Evolutionary conservation across 1,140 invertebrate species (phyloP).

Genomic region (Drosophila sechellia): DNA sequence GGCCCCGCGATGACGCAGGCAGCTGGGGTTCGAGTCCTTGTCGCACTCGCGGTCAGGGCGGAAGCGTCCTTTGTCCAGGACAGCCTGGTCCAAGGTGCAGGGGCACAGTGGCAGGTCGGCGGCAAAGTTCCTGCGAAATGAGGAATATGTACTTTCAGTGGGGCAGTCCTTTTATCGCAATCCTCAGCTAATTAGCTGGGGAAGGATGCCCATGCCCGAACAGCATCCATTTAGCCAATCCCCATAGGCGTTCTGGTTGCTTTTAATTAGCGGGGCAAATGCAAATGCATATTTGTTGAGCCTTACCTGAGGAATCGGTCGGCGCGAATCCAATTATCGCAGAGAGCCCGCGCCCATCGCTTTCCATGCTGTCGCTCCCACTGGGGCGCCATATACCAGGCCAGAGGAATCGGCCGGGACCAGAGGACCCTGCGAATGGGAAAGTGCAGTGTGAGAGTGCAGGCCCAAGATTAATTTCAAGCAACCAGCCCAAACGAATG

Average conservation of each 20-base stretch:
- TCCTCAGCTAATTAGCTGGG: conserved; percentile 49
- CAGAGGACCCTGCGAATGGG: conserved; percentile 89
- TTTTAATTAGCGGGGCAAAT: conserved; percentile 69
- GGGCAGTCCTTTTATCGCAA: conserved; percentile 12
- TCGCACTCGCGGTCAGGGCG: conserved; percentile 96
- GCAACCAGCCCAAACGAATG: not conserved
- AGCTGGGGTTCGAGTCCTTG: conserved; percentile 94
- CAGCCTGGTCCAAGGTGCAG: conserved; percentile 95
- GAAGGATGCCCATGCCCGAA: not conserved
- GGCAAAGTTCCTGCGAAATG: conserved; percentile 91
- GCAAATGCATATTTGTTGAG: conserved; percentile 51
- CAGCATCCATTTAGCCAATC: conserved; percentile 12
- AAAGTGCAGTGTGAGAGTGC: conserved; percentile 18
- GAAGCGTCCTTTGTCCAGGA: conserved; percentile 96
- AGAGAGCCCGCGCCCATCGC: conserved; percentile 92
- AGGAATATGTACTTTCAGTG: not conserved
- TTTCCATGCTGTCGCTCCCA: conserved; percentile 92
- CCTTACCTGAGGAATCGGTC: conserved; percentile 89
- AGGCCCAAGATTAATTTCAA: conserved; percentile 3
- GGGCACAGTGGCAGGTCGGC: conserved; percentile 94
- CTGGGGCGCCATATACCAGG: conserved; percentile 95
- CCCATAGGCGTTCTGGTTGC: conserved; percentile 31
- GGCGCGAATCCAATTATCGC: conserved; percentile 94
- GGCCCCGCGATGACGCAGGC: conserved; percentile 94
- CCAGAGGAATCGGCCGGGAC: conserved; percentile 95